Base-by-base conservation (phyloP, 1,140 invertebrate species). In the Aricia agestis region DNA sequence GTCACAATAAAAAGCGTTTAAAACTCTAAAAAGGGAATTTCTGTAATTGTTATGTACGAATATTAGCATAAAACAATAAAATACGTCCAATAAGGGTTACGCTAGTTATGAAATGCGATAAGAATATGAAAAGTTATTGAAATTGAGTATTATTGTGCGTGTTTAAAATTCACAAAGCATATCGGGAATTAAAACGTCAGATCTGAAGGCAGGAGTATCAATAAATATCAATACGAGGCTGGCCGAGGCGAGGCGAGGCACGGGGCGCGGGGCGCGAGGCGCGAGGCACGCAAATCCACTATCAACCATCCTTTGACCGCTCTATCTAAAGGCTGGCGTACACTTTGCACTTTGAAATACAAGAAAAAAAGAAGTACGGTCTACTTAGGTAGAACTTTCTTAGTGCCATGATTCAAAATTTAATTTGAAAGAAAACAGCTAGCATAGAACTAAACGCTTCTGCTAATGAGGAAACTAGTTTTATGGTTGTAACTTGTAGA, bases 251-350 rank as follows among this genome's bases (percentile, higher is more conserved):
- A 36, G 36, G 63, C 25, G 25, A 25, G 66, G 32, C 36, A n/a
- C 2, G 32, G 32, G 32, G 68, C 68, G 61, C 68, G 68, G 6
- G 36, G 63, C 13, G 11, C 15, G 25, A 6, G 66, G 32, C 36
- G 36, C 25, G 25, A 25, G 25, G 68, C 68, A 69, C 68, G 68
- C 68, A 69, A 69, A 63, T 42, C 58, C 58, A 36, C 68, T 61
- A 69, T 63, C 68, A 63, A 63, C 59, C 58, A 63, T 69, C 58
- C 68, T 69, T 69, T 69, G 68, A 69, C 58, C 68, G 61, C 61
- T 63, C 61, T 69, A 69, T 69, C 68, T 69, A 69, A 70, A 18
- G 18, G 32, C 59, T 31, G 19, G 59, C 61, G 58, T 17, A 70
- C 61, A 70, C 61, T 42, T 25, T 25, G 3, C 25, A 1, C 3